Percentiles rank a stretch among this genome's conserved stretches.
These are phyloP conservation scores for Heliconius erato DNA, from an alignment of 2,888 invertebrate genomes.

Conservation along the genomic window DNA sequence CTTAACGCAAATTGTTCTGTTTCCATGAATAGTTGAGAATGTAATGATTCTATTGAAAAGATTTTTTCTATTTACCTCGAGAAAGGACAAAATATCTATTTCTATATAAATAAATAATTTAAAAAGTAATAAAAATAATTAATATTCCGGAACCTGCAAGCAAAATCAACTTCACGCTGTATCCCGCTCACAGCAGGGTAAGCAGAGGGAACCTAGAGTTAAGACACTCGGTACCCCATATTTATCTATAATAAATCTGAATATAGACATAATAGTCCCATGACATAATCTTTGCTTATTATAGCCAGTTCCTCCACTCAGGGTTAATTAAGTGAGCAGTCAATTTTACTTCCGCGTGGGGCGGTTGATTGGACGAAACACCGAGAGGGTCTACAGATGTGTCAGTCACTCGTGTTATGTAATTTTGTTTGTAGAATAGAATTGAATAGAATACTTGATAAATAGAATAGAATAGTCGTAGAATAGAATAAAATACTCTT, in stretches of 20 bases:
- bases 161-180: background rate
- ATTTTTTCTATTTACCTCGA: too few relatives aligned
- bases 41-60: too few relatives aligned
- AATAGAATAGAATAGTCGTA: too few relatives aligned
- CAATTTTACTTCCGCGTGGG: slow-evolving; percentile 43
- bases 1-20: too few relatives aligned
- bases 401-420: slow-evolving; percentile 9
- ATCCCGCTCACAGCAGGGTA: background rate
- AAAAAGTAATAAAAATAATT: too few relatives aligned
- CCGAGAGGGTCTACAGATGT: slow-evolving; percentile 19
- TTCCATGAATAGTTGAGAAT: too few relatives aligned
- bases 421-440: slow-evolving; percentile 1
- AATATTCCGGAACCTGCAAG: too few relatives aligned
- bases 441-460: background rate
- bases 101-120: too few relatives aligned
- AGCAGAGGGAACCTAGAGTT: background rate
- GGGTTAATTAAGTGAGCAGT: slow-evolving; percentile 43
- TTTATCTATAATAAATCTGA: background rate
- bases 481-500: background rate
- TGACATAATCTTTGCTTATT: slow-evolving; percentile 28
- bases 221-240: background rate
- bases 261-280: background rate
- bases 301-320: slow-evolving; percentile 30
- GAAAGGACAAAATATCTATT: too few relatives aligned
- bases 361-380: slow-evolving; percentile 37